A percentile compares a stretch with the other conserved stretches of the same genome.
These are phyloP conservation scores for Chondrilla cf. caribensis DNA, from an alignment of 37 sponge, comb jelly and placozoan species.

Conservation along the genomic window DNA sequence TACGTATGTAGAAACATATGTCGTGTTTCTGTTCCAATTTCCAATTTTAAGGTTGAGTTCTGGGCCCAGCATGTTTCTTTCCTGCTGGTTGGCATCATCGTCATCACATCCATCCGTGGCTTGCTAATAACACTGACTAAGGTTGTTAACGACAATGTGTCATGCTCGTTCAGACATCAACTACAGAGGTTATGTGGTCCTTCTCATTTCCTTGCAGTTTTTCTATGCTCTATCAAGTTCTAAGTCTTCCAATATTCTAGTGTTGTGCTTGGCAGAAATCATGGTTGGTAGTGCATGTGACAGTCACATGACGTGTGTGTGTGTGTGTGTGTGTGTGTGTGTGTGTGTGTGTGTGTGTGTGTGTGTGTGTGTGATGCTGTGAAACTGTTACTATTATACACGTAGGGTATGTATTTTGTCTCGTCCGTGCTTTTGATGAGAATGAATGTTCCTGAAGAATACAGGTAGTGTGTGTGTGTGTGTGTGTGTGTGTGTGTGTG, in stretches of 20 bases:
- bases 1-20: too few relatives aligned
- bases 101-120: constrained; percentile 91
- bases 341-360: too few relatives aligned
- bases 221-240: constrained; percentile 95
- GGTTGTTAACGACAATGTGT: neutral
- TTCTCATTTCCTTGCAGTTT: constrained; percentile 42
- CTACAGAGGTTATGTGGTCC: neutral
- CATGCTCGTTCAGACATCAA: too few relatives aligned
- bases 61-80: constrained; percentile 96
- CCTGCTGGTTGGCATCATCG: constrained; percentile 93
- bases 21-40: neutral
- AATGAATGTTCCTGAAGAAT: constrained; percentile 94
- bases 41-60: constrained; percentile 68
- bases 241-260: constrained; percentile 91
- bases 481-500: constrained; percentile 15
- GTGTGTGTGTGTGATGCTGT: too few relatives aligned
- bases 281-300: constrained; percentile 79
- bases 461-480: constrained; percentile 29
- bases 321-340: neutral
- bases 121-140: constrained; percentile 93
- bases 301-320: too few relatives aligned
- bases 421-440: constrained; percentile 98
- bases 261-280: constrained; percentile 94
- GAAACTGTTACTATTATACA: too few relatives aligned
- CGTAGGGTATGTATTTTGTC: constrained; percentile 97